These are phyloP conservation scores for Metridium senile DNA, from an alignment of 92 coral and sea anemone genomes.

Conservation along the genomic window DNA sequence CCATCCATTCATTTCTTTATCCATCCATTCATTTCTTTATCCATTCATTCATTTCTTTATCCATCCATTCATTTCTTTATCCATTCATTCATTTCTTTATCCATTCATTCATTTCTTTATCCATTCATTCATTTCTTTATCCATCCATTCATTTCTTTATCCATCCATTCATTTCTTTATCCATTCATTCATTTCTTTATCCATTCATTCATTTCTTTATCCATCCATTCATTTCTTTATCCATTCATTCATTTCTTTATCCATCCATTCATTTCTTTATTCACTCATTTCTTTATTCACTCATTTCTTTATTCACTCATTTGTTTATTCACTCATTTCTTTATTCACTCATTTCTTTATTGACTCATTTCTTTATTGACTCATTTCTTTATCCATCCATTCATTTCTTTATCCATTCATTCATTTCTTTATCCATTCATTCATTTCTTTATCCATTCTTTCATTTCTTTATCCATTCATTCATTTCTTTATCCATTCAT, in stretches of 20 bases:
- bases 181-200: conserved; percentile 3
- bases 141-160: conserved; percentile 6
- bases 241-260: background rate
- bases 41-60: background rate
- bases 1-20: background rate
- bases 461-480: background rate
- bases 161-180: background rate
- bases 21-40: conserved; percentile 6
- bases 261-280: conserved; percentile 6
- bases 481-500: background rate
- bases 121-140: background rate
- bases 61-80: conserved; percentile 6
- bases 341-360: background rate
- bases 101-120: conserved; percentile 3
- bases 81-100: background rate
- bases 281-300: background rate
- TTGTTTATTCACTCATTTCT: background rate
- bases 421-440: too few species aligned
- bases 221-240: conserved; percentile 6
- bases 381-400: background rate
- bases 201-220: background rate
- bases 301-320: conserved; percentile 1
- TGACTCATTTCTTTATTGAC: background rate
- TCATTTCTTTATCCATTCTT: background rate
- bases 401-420: background rate